These are phyloP conservation scores for Schizopygopsis pylzovi DNA, from an alignment of 2,797 vertebrate genomes.

Conservation along the genomic window DNA sequence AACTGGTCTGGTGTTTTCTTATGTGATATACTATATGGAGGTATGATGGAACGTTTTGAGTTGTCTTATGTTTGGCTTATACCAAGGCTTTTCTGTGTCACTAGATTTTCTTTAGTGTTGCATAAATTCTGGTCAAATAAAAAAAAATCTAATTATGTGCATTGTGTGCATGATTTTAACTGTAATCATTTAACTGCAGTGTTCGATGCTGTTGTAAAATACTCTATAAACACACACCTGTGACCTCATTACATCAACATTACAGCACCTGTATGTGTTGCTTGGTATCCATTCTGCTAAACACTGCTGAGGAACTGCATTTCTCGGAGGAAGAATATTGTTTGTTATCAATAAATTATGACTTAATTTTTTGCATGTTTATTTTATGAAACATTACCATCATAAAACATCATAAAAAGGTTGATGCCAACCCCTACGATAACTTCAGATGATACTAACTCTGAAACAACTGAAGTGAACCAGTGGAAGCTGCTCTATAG, in stretches of 20 bases:
- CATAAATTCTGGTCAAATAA: neutral
- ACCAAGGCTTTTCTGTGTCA: neutral
- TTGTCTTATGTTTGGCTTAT: neutral
- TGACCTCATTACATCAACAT: neutral
- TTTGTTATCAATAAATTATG: neutral
- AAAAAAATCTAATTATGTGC: neutral
- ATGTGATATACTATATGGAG: neutral
- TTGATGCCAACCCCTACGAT: too few relatives aligned
- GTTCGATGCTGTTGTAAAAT: neutral
- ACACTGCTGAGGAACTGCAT: neutral
- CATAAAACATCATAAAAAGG: too few relatives aligned
- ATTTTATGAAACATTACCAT: neutral
- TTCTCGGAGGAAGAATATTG: neutral
- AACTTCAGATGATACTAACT: too few relatives aligned
- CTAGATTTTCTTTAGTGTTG: neutral
- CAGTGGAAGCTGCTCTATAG: too few relatives aligned
- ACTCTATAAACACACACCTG: neutral
- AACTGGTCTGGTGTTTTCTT: neutral
- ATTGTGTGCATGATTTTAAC: neutral
- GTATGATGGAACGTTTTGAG: neutral
- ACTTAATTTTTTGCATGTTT: neutral
- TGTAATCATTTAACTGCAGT: neutral
- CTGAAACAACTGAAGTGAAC: too few relatives aligned
- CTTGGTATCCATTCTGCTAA: neutral
- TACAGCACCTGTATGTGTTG: neutral